These are phyloP conservation scores for Leuciscus idus DNA, from an alignment of 2,113 vertebrate genomes.

Conservation along the genomic window DNA sequence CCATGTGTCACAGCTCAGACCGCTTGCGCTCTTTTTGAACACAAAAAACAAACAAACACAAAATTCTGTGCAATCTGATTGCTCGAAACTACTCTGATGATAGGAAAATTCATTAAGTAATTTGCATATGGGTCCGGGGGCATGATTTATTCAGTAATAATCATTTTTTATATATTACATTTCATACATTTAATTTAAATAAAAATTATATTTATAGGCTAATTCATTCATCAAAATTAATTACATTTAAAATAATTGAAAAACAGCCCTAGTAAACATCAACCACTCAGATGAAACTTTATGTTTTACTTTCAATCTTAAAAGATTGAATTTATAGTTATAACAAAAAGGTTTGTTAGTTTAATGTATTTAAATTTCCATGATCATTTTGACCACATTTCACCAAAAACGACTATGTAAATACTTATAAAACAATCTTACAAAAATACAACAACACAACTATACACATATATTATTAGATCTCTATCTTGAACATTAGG, in stretches of 20 bases:
- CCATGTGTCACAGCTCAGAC: not conserved
- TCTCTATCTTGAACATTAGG: not conserved
- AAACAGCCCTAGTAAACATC: not conserved
- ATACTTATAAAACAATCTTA: slow-evolving; percentile 21
- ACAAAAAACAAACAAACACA: not conserved
- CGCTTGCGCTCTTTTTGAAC: not conserved
- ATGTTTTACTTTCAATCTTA: not conserved
- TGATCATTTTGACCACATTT: not conserved
- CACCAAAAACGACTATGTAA: not conserved
- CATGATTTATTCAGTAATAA: not conserved
- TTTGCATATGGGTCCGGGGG: not conserved
- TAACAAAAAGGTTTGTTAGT: not conserved
- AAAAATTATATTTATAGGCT: no score
- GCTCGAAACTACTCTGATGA: not conserved
- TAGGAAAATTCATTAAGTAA: not conserved
- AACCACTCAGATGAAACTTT: not conserved
- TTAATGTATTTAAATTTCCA: not conserved
- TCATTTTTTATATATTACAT: no score
- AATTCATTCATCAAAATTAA: no score
- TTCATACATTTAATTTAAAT: no score
- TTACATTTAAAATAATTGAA: no score
- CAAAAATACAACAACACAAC: not conserved
- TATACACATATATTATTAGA: not conserved
- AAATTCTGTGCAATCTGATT: not conserved
- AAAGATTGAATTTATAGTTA: not conserved